Conservation (phyloP, 2,797 vertebrate species). For the Pipistrellus pipistrellus region DNA sequence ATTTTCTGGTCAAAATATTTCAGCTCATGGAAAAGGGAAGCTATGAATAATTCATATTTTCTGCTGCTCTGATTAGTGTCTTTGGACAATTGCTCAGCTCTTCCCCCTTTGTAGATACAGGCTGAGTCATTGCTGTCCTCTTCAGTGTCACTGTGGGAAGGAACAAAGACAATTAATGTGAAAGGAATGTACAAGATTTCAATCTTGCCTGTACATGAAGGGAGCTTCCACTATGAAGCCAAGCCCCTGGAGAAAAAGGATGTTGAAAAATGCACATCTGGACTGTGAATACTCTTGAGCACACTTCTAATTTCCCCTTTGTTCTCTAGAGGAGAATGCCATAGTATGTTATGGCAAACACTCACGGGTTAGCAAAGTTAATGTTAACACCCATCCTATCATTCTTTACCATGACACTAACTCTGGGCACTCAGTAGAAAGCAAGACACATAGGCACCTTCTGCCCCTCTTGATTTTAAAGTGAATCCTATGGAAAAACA, state of each 20-base stretch:
- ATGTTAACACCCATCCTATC: accelerated
- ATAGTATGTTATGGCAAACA: not conserved
- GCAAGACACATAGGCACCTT: no score
- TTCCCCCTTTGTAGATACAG: not conserved
- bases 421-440: accelerated
- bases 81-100: constrained; percentile 56
- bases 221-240: not conserved
- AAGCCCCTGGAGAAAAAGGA: not conserved
- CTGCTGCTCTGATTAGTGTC: constrained; percentile 65
- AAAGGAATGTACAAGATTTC: not conserved
- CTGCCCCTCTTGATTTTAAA: not conserved
- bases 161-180: constrained; percentile 50
- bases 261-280: not conserved
- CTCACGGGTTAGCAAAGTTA: not conserved
- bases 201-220: not conserved
- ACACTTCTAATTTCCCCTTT: not conserved
- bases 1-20: constrained; percentile 80
- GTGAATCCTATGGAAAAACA: not conserved
- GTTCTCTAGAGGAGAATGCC: not conserved
- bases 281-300: not conserved
- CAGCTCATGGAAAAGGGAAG: constrained; percentile 61
- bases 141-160: constrained; percentile 28
- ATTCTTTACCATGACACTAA: not conserved
- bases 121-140: constrained; percentile 47
- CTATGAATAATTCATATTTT: constrained; percentile 61